phyloP scores from a whole-genome alignment of 2,113 vertebrate species.

The Lepisosteus osseus region DNA sequence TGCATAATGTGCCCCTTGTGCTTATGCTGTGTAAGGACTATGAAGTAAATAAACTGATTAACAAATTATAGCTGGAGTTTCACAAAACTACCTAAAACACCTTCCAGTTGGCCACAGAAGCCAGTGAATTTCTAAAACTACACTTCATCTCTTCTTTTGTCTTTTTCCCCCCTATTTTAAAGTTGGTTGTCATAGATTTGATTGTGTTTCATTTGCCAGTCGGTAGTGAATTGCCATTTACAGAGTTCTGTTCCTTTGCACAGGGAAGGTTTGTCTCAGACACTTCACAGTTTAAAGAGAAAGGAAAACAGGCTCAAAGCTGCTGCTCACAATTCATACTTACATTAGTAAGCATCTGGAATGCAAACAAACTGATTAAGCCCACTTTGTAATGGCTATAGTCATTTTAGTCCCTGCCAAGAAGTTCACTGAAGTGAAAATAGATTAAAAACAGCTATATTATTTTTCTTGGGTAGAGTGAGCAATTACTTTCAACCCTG shows the following conservation, averaged over 20 bases:
- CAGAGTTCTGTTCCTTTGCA: neutral
- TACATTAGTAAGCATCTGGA: slow-evolving; percentile 2
- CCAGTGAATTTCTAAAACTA: too few relatives aligned
- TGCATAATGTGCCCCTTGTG: neutral
- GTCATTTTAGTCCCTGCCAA: slow-evolving; percentile 14
- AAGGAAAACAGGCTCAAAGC: neutral
- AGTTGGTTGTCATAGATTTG: too few relatives aligned
- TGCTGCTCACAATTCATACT: slow-evolving; percentile 3
- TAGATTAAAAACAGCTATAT: slow-evolving; percentile 34
- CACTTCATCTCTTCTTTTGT: too few relatives aligned
- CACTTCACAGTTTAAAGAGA: neutral
- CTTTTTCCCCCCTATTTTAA: too few relatives aligned
- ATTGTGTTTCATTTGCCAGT: too few relatives aligned
- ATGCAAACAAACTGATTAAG: slow-evolving; percentile 16
- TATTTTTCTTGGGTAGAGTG: slow-evolving; percentile 19
- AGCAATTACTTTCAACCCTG: slow-evolving; percentile 25
- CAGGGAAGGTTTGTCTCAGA: neutral
- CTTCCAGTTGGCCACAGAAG: too few relatives aligned
- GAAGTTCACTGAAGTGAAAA: slow-evolving; percentile 24
- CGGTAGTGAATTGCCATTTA: too few relatives aligned
- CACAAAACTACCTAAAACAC: too few relatives aligned
- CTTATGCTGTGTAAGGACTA: neutral
- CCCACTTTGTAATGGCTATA: slow-evolving; percentile 8
- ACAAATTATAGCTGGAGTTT: too few relatives aligned
- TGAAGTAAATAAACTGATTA: neutral